Percentiles rank a stretch among this genome's conserved stretches.
phyloP scores from a whole-genome alignment of 2,888 invertebrate genomes.

The Agrilus cyanescens region DNA sequence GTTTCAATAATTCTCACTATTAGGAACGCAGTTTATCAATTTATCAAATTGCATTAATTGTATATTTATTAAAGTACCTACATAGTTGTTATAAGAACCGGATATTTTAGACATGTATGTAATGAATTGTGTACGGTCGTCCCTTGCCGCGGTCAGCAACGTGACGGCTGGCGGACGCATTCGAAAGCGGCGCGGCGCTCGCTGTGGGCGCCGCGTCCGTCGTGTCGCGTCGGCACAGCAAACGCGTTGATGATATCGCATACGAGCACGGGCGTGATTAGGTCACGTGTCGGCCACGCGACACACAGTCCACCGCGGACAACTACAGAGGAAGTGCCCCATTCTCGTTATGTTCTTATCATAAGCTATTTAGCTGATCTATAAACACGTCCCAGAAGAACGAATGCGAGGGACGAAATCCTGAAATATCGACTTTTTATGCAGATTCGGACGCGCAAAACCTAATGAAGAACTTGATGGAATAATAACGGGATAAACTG shows the following conservation, averaged over 20 bases:
- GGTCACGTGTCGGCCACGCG: conserved; percentile 22
- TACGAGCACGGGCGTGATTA: conserved; percentile 20
- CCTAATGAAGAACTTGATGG: no score
- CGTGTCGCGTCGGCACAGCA: conserved; percentile 7
- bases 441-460: conserved; percentile 4
- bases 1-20: no score
- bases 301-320: conserved; percentile 19
- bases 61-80: no score
- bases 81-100: no score
- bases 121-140: no score
- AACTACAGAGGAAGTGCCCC: conserved; percentile 24
- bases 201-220: conserved; percentile 6
- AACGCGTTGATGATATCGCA: conserved; percentile 22
- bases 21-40: no score
- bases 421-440: conserved; percentile 26
- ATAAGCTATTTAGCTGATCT: conserved; percentile 32
- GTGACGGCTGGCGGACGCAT: conserved; percentile 6
- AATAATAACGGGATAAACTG: no score
- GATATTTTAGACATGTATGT: no score
- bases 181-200: conserved; percentile 1
- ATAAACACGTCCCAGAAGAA: conserved; percentile 27
- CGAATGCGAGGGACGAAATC: conserved; percentile 21
- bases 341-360: conserved; percentile 31
- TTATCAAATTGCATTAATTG: no score
- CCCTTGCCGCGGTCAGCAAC: no score